phyloP scores from a whole-genome alignment of 2,113 vertebrate species.

The Catagonus wagneri region DNA sequence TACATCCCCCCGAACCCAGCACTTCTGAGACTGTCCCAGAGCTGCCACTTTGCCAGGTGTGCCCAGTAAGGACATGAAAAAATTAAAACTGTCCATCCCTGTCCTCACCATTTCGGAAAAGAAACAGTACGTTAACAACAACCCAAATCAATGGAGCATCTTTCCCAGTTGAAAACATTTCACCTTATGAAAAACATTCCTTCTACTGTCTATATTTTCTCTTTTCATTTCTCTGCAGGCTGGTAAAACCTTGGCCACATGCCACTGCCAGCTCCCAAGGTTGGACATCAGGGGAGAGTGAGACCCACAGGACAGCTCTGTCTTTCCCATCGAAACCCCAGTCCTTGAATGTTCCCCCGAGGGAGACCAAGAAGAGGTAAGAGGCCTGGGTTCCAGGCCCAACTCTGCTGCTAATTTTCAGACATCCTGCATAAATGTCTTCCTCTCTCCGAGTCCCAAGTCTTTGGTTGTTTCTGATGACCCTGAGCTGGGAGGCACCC shows the following conservation, averaged over 20 bases:
- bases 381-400: neutral
- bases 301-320: neutral
- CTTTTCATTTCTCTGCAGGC: neutral
- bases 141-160: neutral
- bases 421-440: neutral
- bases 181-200: neutral
- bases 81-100: neutral
- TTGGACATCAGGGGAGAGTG: neutral
- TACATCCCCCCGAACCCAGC: no score
- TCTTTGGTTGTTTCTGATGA: neutral
- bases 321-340: neutral
- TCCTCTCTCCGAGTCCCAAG: neutral
- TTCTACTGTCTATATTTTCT: neutral
- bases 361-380: neutral
- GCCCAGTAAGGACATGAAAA: neutral
- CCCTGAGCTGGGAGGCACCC: neutral
- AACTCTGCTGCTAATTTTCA: neutral
- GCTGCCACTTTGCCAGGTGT: neutral
- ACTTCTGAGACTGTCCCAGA: neutral
- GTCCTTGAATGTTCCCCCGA: neutral
- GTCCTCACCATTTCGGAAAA: neutral
- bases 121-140: neutral
- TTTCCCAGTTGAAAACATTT: neutral
- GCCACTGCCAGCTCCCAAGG: neutral
- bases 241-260: neutral